Base-by-base conservation (phyloP, 2,888 invertebrate genomes). In the Mesochorus sp. region DNA sequence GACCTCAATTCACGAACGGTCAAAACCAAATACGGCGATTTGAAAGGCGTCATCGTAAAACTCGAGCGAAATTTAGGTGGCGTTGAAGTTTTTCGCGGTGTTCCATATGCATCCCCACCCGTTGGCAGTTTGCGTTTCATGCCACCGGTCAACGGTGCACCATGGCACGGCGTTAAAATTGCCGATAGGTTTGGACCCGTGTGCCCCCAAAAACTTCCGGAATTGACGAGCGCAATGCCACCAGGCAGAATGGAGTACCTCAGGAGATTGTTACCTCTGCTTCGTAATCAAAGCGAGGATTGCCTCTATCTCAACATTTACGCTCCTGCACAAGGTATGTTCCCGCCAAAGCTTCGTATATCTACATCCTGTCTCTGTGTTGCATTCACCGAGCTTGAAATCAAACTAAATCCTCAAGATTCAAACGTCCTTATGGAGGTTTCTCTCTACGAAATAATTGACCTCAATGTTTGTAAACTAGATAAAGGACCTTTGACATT, bases 301-400 rank as follows among this genome's bases (percentile, higher is more conserved):
- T 99, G 99, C 90, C 94, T 99, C 80, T 98, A 97, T 91, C 94
- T 99, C 90, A 99, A 99, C 92, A 96, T 99, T 88, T 99, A 98
- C 93, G 97, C 97, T 24, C 99, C 99, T 66, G 96, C 96, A 85
- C 96, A 96, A 95, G 97, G 98, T 98, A 93, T 94, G 94, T 92
- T 39, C 24, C 19, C 3, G n/a, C 2, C 26, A 62, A 53, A 55
- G 19, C 4, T 12, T 24, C 49, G 8, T 44, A 19, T 39, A 51
- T 47, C 12, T 26, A 3, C 6, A 26, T 2, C 14, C 61, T 34
- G n/a, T 14, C 6, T 47, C 19, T 5, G 47, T 47, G 19, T 19
- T 17, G 1, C 47, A 6, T 47, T 5, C 21, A 19, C 12, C 5
- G 6, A 1, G 17, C 5, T 17, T 14, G 14, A n/a, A n/a, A n/a